These are phyloP conservation scores for Brenthis daphne DNA, from an alignment of 2,888 invertebrate genomes.

Conservation along the genomic window DNA sequence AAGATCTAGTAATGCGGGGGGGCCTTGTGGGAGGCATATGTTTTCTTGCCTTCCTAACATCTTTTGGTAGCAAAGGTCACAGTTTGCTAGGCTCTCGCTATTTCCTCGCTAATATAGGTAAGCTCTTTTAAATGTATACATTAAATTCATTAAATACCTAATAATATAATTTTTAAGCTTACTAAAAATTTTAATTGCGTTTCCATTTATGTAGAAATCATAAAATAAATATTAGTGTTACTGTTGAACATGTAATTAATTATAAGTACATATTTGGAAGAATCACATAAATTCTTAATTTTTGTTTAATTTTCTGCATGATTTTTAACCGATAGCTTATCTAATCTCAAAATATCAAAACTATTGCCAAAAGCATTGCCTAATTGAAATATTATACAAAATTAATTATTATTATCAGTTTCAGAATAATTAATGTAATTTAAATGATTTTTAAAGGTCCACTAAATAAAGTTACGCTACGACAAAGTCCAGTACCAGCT, in stretches of 20 bases:
- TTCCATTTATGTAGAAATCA: no score
- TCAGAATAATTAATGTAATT: neutral
- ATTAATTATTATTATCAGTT: neutral
- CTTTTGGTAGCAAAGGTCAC: conserved; percentile 40
- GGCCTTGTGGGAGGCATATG: conserved; percentile 46
- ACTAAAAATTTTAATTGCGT: no score
- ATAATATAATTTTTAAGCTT: no score
- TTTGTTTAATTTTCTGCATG: no score
- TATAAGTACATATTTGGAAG: no score
- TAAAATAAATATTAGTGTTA: no score
- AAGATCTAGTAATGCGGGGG: conserved; percentile 44
- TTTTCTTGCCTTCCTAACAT: conserved; percentile 50
- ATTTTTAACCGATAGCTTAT: no score
- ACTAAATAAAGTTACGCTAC: conserved; percentile 6
- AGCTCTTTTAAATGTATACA: conserved; percentile 11
- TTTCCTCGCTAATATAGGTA: conserved; percentile 34
- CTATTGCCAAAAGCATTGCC: no score
- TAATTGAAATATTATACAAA: no score
- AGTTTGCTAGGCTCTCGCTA: conserved; percentile 36
- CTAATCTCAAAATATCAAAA: no score
- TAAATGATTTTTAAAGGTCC: conserved; percentile 4
- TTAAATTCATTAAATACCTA: neutral
- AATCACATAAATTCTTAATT: no score
- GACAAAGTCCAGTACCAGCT: neutral
- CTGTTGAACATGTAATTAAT: no score